A percentile compares a stretch with the other conserved stretches of the same genome.
These are phyloP conservation scores for Germaria angustata DNA, from an alignment of 2,888 invertebrate genomes.

Conservation along the genomic window DNA sequence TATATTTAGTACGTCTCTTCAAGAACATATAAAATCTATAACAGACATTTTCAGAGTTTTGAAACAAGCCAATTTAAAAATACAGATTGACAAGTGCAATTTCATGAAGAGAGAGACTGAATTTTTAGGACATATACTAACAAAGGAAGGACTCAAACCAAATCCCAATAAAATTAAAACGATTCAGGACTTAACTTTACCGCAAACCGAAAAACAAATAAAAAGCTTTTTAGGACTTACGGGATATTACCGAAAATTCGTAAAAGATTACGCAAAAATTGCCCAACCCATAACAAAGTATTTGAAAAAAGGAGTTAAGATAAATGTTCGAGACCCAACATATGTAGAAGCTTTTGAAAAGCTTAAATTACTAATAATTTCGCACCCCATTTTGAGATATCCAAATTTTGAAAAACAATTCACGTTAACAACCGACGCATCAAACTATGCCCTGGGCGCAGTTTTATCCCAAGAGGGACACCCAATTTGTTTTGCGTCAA, in stretches of 20 bases:
- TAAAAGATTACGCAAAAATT: neutral
- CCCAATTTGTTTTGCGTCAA: neutral
- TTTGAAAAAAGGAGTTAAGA: conserved; percentile 9
- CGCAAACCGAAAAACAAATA: conserved; percentile 1
- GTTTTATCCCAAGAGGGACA: conserved; percentile 10
- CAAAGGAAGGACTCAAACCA: neutral
- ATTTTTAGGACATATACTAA: conserved; percentile 24
- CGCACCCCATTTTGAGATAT: conserved; percentile 13
- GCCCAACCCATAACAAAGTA: conserved; percentile 26
- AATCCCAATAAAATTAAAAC: neutral
- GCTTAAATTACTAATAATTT: neutral
- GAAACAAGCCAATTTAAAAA: conserved; percentile 9
- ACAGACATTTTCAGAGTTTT: neutral
- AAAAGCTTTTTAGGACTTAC: conserved; percentile 11
- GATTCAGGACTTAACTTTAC: neutral
- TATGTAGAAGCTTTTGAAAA: conserved; percentile 34
- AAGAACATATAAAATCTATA: neutral
- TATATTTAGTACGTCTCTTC: conserved; percentile 11
- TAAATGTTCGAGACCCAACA: conserved; percentile 1
- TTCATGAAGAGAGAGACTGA: conserved; percentile 24
- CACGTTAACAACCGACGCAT: conserved; percentile 26
- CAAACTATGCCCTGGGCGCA: conserved; percentile 19
- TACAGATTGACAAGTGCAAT: conserved; percentile 14
- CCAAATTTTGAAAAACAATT: conserved; percentile 30
- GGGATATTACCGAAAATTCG: conserved; percentile 10